Evolutionary conservation across 2,113 vertebrate species (phyloP).

Genomic region (Anguilla rostrata): DNA sequence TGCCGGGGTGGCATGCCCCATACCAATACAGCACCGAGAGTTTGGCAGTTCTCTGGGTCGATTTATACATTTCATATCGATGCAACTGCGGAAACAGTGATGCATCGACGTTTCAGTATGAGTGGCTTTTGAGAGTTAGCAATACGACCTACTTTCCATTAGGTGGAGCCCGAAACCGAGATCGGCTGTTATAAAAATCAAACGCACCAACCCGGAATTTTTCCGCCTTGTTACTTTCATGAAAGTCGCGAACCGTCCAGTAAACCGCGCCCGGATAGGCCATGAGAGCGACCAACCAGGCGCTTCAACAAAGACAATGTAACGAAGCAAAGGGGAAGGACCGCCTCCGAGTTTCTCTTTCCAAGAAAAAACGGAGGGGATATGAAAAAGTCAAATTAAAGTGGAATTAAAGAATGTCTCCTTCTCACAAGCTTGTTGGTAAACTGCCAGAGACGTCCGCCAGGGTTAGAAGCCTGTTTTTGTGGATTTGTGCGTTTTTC

Average conservation of each 20-base stretch:
- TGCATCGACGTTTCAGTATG: neutral
- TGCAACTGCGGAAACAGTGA: no score
- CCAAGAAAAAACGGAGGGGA: neutral
- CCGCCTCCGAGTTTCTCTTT: conserved; percentile 10
- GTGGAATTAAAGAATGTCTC: neutral
- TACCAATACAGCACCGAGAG: no score
- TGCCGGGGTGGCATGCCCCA: no score
- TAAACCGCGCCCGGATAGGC: conserved; percentile 8
- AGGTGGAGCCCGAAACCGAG: neutral
- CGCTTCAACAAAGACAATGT: neutral
- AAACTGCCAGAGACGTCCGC: neutral
- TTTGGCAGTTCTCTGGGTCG: no score
- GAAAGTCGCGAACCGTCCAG: neutral
- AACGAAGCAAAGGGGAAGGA: neutral
- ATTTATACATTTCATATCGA: no score
- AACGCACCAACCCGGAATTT: neutral
- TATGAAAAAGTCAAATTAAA: conserved; percentile 6
- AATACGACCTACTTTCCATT: neutral
- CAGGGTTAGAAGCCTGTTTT: neutral
- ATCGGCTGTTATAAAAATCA: neutral
- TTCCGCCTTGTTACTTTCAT: neutral
- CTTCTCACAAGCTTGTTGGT: neutral
- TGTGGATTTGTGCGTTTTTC: neutral
- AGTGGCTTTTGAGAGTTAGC: neutral
- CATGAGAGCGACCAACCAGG: neutral